phyloP scores from a whole-genome alignment of 2,113 vertebrate species.

The Stigmatopora argus region DNA sequence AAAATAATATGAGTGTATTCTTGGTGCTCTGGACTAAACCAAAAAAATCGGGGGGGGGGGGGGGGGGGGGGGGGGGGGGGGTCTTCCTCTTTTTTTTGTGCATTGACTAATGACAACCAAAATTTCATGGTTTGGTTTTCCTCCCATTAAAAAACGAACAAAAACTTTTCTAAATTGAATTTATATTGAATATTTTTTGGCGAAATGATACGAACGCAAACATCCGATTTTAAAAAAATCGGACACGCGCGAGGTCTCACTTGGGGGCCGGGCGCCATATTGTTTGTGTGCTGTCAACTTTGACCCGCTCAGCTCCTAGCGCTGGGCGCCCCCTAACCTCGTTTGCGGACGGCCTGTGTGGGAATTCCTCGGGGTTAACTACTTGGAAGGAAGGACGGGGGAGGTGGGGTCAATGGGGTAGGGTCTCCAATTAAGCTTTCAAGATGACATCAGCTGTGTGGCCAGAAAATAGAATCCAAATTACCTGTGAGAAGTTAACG shows the following conservation, averaged over 20 bases:
- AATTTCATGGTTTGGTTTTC: background rate
- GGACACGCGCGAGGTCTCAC: background rate
- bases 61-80: too few species aligned
- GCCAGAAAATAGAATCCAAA: too few species aligned
- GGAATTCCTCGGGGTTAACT: constrained; percentile 2
- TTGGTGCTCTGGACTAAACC: too few species aligned
- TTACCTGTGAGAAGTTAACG: too few species aligned
- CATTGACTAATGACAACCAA: too few species aligned
- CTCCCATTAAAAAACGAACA: background rate
- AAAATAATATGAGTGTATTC: too few species aligned
- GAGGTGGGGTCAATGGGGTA: background rate
- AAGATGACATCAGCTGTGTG: background rate
- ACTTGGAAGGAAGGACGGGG: background rate
- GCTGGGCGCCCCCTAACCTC: constrained; percentile 24
- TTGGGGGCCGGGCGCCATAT: constrained; percentile 35
- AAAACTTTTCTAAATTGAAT: too few species aligned
- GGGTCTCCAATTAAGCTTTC: background rate
- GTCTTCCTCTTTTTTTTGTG: too few species aligned
- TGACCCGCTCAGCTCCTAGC: constrained; percentile 32
- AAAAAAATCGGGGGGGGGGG: too few species aligned
- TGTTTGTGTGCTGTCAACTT: constrained; percentile 56
- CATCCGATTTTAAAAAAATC: background rate
- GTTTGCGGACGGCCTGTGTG: constrained; percentile 7
- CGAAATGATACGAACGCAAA: too few species aligned
- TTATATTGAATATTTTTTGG: too few species aligned